Conservation (phyloP, 2,888 invertebrate genomes). For the Euspilapteryx auroguttella region DNA sequence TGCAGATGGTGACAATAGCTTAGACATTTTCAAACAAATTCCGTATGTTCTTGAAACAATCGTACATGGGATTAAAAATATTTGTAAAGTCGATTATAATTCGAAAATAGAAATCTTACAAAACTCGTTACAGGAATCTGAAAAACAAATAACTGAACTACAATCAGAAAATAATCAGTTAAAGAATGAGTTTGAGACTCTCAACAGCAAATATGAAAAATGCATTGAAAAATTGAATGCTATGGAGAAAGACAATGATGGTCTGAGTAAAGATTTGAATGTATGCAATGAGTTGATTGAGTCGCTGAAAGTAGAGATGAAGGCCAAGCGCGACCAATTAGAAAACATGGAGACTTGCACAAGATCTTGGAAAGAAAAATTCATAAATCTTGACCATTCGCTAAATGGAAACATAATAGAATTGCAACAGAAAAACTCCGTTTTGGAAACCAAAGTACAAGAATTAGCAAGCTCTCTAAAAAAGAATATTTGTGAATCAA, state of each 20-base stretch:
- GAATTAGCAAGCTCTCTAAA: too few species aligned
- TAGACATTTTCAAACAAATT: too few species aligned
- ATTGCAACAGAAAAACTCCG: constrained; percentile 21
- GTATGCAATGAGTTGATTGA: constrained; percentile 17
- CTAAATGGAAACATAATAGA: constrained; percentile 22
- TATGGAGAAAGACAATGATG: constrained; percentile 14
- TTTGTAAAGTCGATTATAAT: too few species aligned
- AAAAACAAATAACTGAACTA: too few species aligned
- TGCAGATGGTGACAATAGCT: too few species aligned
- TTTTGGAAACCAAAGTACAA: constrained; percentile 15
- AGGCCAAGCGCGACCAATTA: constrained; percentile 21
- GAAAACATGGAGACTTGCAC: constrained; percentile 20
- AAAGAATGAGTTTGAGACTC: neutral
- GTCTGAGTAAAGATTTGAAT: constrained; percentile 15
- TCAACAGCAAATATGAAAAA: constrained; percentile 10
- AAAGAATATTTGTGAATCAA: too few species aligned
- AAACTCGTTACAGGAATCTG: too few species aligned
- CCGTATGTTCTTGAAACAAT: too few species aligned
- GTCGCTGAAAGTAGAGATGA: constrained; percentile 19
- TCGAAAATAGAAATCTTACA: too few species aligned
- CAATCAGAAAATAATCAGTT: neutral
- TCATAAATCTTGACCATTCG: constrained; percentile 14
- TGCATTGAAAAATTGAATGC: constrained; percentile 14
- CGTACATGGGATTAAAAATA: too few species aligned
- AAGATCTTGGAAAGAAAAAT: constrained; percentile 21